These are phyloP conservation scores for Coenonympha arcania DNA, from an alignment of 2,888 invertebrate species.

Conservation along the genomic window DNA sequence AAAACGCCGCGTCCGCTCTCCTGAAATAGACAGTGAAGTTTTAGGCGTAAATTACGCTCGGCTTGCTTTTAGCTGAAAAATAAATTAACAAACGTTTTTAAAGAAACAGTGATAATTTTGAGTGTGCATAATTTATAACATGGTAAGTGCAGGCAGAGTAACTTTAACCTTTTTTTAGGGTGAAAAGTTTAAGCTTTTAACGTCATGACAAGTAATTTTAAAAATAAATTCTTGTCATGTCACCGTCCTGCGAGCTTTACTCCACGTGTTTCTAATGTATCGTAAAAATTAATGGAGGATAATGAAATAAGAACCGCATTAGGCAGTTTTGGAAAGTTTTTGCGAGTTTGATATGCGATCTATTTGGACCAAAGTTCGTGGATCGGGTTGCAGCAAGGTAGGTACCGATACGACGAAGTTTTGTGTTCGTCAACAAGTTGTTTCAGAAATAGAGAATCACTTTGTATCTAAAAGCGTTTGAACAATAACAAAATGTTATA, in stretches of 20 bases:
- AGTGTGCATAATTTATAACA: constrained; percentile 15
- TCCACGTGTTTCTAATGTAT: constrained; percentile 12
- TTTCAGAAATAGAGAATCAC: background rate
- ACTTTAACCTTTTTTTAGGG: constrained; percentile 27
- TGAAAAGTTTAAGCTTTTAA: background rate
- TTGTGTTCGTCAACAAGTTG: background rate
- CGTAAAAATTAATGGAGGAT: constrained; percentile 14
- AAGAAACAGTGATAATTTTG: background rate
- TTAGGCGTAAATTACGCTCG: constrained; percentile 41
- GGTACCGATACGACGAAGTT: background rate
- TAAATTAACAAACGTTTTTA: constrained; percentile 1
- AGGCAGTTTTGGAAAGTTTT: constrained; percentile 2
- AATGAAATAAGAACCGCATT: constrained; percentile 8
- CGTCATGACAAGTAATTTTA: constrained; percentile 5
- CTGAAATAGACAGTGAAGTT: constrained; percentile 60
- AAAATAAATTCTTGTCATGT: constrained; percentile 23
- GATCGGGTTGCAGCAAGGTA: constrained; percentile 27
- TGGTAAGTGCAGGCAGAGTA: constrained; percentile 31
- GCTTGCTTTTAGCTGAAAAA: constrained; percentile 26
- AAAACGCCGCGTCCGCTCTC: constrained; percentile 52
- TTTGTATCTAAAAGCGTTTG: too few relatives aligned
- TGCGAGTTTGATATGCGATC: constrained; percentile 39
- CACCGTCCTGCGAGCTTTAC: constrained; percentile 14
- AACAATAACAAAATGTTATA: too few relatives aligned
- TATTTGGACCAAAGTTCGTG: constrained; percentile 51